Percentiles rank a stretch among this genome's conserved stretches.
Conservation (phyloP, 2,113 vertebrate species). For the Perca schrenkii region DNA sequence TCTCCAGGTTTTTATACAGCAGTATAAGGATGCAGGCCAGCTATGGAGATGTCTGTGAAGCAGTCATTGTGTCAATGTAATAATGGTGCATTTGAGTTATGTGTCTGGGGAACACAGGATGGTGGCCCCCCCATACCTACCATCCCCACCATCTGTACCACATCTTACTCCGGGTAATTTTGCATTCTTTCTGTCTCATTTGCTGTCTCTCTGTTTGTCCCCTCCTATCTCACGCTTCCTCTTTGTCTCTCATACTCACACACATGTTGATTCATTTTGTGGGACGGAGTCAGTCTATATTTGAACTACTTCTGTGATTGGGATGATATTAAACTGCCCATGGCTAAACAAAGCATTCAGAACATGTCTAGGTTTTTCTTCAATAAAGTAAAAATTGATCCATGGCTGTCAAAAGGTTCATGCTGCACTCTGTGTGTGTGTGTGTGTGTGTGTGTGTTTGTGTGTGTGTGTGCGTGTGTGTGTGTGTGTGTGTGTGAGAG, state of each 20-base stretch:
- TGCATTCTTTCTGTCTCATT: constrained; percentile 50
- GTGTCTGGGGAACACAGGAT: constrained; percentile 68
- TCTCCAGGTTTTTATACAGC: constrained; percentile 42
- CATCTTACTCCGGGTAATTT: constrained; percentile 62
- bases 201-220: constrained; percentile 43
- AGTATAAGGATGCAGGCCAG: constrained; percentile 51
- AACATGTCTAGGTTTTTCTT: constrained; percentile 38
- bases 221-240: constrained; percentile 4
- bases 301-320: constrained; percentile 33
- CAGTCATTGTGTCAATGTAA: constrained; percentile 75
- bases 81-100: constrained; percentile 77
- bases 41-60: constrained; percentile 74
- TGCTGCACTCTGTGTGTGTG: not conserved
- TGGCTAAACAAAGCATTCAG: constrained; percentile 40
- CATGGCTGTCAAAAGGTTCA: constrained; percentile 13
- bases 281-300: constrained; percentile 22
- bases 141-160: constrained; percentile 78
- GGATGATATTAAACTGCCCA: constrained; percentile 44
- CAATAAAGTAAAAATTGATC: constrained; percentile 51
- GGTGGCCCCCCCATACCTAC: constrained; percentile 58
- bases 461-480: not conserved
- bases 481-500: not conserved
- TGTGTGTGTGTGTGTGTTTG: not conserved
- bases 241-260: constrained; percentile 18
- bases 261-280: constrained; percentile 38